Base-by-base conservation (phyloP, 2,888 invertebrate species). In the Syrista parreyssii region DNA sequence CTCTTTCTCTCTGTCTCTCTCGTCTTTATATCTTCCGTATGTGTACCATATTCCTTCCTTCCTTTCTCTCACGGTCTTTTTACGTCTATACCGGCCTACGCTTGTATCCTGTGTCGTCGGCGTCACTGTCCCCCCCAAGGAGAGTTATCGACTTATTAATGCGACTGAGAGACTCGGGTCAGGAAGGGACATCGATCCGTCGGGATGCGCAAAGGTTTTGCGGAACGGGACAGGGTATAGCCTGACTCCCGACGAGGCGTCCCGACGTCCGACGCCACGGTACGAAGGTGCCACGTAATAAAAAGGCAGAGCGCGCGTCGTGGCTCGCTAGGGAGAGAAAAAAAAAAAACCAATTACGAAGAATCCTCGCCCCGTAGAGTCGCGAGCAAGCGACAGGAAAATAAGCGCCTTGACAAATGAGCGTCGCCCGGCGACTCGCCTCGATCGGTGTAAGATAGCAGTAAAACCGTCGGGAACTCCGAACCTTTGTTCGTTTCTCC, bases 381-480 rank as follows among this genome's bases (percentile, higher is more conserved):
- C 71, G 71, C 71, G 31, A 12, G 31, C 71, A 33, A 71, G 71
- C 71, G 71, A 71, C 71, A 33, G 71, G 71, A 71, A 71, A 71
- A 71, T 71, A 71, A 71, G 71, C 71, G 71, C 11, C 71, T 71
- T 71, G 71, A 71, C 71, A 71, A 71, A 71, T 33, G 71, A 71
- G 71, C 71, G 15, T 55, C 55, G 71, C 71, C 33, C 4, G 31
- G 31, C 11, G 32, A 9, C 31, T 32, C 71, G 71, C 12, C 33
- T 33, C 71, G 71, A 71, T 71, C 71, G 71, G 31, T 23, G 12
- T 31, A 33, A 71, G 71, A 71, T 71, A 71, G 15, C 12, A 33
- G 71, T 71, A 32, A 71, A 71, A 71, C 32, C 55, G 23, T 55
- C 55, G 55, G 23, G 55, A 6, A 55, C 55, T 2, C 23, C 9